Evolutionary conservation across 2,888 invertebrate species (phyloP).

Genomic region (Hymenopus coronatus): DNA sequence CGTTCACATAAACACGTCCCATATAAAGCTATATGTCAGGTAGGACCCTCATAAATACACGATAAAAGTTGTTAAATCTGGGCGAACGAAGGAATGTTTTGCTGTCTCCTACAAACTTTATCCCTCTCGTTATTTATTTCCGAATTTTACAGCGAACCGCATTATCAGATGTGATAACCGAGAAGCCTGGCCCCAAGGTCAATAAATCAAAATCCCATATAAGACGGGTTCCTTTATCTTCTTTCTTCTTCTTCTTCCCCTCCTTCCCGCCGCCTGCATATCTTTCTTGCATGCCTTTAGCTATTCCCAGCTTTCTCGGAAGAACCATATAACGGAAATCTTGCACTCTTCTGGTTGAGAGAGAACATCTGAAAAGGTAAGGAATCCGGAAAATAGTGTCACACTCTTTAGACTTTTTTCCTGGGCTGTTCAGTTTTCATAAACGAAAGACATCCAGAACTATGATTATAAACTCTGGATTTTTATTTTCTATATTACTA

Average conservation of each 20-base stretch:
- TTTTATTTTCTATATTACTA: too few relatives aligned
- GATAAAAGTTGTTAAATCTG: background rate
- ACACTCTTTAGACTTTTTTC: too few relatives aligned
- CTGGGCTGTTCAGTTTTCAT: too few relatives aligned
- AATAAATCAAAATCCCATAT: background rate
- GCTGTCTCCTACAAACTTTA: background rate
- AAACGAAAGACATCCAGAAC: too few relatives aligned
- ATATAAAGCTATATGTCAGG: background rate
- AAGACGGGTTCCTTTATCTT: background rate
- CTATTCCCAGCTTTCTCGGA: background rate
- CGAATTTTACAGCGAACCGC: background rate
- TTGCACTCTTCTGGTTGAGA: background rate
- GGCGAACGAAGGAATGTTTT: background rate
- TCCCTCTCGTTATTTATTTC: background rate
- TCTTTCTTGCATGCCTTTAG: background rate
- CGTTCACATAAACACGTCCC: background rate
- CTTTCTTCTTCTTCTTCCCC: background rate
- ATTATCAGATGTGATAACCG: background rate
- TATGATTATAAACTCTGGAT: too few relatives aligned
- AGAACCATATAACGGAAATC: background rate
- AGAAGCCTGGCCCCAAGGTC: background rate
- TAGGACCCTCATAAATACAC: background rate
- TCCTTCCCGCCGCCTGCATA: background rate
- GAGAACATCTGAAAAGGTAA: background rate
- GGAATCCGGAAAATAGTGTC: too few relatives aligned